phyloP scores from a whole-genome alignment of 2,113 vertebrate species.

The Pachyramphus minor region DNA sequence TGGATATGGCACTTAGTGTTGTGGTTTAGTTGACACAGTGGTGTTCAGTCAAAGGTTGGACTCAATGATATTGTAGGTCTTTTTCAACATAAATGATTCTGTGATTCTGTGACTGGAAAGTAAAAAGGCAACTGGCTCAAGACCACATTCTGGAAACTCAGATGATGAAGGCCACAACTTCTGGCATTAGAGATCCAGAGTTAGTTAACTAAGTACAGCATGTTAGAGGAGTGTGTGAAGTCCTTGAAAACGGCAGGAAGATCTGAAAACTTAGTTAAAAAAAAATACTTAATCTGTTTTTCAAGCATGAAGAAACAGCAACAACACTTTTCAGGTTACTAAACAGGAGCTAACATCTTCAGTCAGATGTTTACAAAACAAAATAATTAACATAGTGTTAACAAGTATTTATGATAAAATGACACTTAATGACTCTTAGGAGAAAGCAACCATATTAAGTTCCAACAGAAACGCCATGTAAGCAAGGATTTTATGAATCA shows the following conservation, averaged over 20 bases:
- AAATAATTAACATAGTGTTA: neutral
- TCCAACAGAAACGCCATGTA: neutral
- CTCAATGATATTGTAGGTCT: neutral
- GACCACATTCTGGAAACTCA: neutral
- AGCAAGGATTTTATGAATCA: neutral
- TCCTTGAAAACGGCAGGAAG: neutral
- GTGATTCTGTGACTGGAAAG: neutral
- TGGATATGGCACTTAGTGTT: neutral
- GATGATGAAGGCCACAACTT: neutral
- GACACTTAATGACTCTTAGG: neutral
- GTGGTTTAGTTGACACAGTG: rapidly evolving
- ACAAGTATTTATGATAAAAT: neutral
- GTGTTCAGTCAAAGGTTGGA: neutral
- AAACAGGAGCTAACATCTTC: neutral
- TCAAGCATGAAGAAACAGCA: neutral
- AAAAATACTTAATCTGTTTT: neutral
- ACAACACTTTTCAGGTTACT: neutral
- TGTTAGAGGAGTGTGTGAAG: neutral
- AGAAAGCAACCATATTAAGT: neutral
- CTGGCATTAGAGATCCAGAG: neutral
- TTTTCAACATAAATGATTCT: neutral
- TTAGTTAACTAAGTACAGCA: neutral
- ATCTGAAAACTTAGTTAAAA: neutral
- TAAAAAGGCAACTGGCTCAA: neutral
- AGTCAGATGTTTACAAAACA: neutral